phyloP scores from a whole-genome alignment of 2,797 vertebrate genomes.

The Pempheris klunzingeri region DNA sequence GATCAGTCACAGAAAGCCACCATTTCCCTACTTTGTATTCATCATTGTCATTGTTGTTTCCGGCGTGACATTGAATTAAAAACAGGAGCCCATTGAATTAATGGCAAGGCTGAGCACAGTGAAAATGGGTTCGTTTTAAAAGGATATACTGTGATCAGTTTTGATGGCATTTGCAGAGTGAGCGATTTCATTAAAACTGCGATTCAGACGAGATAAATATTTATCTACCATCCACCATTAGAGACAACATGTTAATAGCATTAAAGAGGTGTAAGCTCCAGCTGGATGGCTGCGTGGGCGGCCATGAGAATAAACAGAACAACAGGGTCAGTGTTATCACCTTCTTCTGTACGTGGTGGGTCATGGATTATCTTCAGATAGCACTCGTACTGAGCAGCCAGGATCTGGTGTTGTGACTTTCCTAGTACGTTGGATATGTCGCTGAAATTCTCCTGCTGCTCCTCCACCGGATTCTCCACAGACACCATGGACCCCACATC shows the following conservation, averaged over 20 bases:
- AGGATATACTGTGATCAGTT: not conserved
- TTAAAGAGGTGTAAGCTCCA: not conserved
- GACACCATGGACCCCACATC: conserved; percentile 49
- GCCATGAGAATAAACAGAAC: not conserved
- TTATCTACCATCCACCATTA: conserved; percentile 6
- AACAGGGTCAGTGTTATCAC: conserved; percentile 57
- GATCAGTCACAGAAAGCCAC: not conserved
- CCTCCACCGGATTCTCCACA: not conserved
- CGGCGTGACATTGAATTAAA: not conserved
- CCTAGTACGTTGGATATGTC: conserved; percentile 33
- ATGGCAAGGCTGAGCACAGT: not conserved
- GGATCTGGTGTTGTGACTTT: conserved; percentile 71
- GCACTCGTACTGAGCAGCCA: conserved; percentile 87
- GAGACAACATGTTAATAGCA: not conserved
- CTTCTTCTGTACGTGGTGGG: conserved; percentile 71
- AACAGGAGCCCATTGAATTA: not conserved
- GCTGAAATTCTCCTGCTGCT: conserved; percentile 53
- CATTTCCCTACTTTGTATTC: no score
- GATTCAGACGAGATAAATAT: not conserved
- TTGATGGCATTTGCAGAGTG: not conserved
- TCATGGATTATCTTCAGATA: conserved; percentile 87
- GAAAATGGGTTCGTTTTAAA: not conserved
- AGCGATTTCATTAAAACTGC: conserved; percentile 1
- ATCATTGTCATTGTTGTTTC: not conserved
- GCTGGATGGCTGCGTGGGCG: not conserved